Evolutionary conservation across 2,888 invertebrate genomes (phyloP), one percentile per base, ranked within the genome.

Genomic region (Atethmia centrago): DNA sequence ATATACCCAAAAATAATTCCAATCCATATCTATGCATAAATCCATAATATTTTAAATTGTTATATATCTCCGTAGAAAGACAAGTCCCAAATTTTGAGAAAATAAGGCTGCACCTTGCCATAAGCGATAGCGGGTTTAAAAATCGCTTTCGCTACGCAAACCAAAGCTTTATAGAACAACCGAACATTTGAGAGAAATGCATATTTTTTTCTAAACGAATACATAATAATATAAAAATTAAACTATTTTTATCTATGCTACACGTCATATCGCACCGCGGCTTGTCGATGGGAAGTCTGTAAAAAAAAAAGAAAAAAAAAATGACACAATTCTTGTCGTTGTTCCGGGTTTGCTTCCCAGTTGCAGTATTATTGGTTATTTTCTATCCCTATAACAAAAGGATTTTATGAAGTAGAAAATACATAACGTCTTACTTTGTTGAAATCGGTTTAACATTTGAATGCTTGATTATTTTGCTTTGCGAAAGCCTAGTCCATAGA

Each of bases 271-370:
- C 12, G 88, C 76, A 0, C 88, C 90, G 61, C 91, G 90, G 77
- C 94, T 94, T 0, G 94, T 94, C 3, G 94, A 94, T 5, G 94
- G 93, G 21, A 69, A 71, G 10, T 94, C 94, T 93, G 92, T 5
- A 88, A 90, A 75, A 77, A 79, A 84, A 74, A 40, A 10, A 16
- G 16, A 53, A 40, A 47, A 49, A 64, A 66, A 56, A 31, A n/a
- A 2, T 75, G 1, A 53, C 28, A 72, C 3, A 25, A 10, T 12
- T 7, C 16, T 47, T 55, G 25, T 68, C 7, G 21, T 7, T 77
- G 49, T 7, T 63, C 28, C 10, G 31, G 21, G 36, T 55, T 74
- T 19, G 28, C 4, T n/a, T 71, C 10, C 9, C 28, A n/a, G 9
- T 19, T n/a, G n/a, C 4, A 12, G 4, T 21, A 1, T n/a, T 71